Conservation (phyloP, 2,113 vertebrate genomes). For the Baryphthengus martii region DNA sequence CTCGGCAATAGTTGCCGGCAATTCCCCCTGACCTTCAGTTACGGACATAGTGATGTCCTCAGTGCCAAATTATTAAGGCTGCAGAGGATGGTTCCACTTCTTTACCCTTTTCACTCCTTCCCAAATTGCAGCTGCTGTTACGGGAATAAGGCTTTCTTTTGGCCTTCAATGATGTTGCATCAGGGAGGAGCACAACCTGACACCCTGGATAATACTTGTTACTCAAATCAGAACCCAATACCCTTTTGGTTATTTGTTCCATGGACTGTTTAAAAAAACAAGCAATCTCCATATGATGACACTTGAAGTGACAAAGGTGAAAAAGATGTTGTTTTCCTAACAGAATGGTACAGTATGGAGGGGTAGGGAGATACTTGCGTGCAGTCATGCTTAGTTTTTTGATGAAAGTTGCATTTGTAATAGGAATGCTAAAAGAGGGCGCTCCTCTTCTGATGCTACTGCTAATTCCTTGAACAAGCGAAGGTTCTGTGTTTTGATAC, state of each 20-base stretch:
- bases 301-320: neutral
- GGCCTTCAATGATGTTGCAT: neutral
- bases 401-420: neutral
- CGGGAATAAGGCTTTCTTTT: neutral
- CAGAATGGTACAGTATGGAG: neutral
- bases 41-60: neutral
- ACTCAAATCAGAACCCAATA: neutral
- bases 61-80: neutral
- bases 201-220: neutral
- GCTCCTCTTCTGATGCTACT: neutral
- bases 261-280: neutral
- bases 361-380: neutral
- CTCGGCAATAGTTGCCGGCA: neutral
- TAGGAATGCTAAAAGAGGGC: neutral
- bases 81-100: neutral
- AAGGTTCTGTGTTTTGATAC: neutral
- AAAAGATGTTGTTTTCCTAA: neutral
- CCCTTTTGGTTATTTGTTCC: neutral
- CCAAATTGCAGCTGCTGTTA: neutral
- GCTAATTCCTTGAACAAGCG: neutral
- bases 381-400: neutral
- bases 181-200: neutral
- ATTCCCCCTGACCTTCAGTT: neutral
- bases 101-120: neutral
- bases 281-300: neutral